Conservation (phyloP, 1,140 invertebrate species). For the Sitobion miscanthi region DNA sequence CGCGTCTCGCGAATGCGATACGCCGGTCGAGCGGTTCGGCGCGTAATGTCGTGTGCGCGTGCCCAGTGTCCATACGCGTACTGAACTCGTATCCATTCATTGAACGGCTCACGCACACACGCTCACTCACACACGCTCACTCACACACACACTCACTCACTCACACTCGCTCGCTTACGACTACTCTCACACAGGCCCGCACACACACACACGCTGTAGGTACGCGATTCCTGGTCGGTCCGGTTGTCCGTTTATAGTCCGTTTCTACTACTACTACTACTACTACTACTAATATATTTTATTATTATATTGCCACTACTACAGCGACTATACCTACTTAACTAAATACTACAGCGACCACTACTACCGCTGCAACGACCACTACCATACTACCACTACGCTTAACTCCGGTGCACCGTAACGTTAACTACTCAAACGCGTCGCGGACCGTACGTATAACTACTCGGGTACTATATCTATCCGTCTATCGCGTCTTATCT, state of each 20-base stretch:
- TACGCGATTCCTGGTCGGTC: neutral
- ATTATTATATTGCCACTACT: neutral
- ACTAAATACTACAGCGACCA: neutral
- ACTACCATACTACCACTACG: neutral
- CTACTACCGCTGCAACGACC: neutral
- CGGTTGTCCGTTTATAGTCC: constrained; percentile 30
- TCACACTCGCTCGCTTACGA: neutral
- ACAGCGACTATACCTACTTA: neutral
- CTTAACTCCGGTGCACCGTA: too few relatives aligned
- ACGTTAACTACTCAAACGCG: neutral
- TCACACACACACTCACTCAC: neutral
- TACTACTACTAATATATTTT: too few relatives aligned
- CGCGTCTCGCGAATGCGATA: neutral
- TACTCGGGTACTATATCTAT: neutral
- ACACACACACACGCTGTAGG: neutral
- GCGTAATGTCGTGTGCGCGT: constrained; percentile 16
- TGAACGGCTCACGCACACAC: constrained; percentile 4
- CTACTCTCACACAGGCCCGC: neutral
- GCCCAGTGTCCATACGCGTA: constrained; percentile 43
- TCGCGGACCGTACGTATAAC: neutral
- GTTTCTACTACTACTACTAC: neutral
- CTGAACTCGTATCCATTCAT: constrained; percentile 33
- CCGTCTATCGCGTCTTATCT: neutral
- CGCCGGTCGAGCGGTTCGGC: neutral
- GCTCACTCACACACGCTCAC: neutral